phyloP scores from a whole-genome alignment of 1,140 invertebrate species.

The Drosophila athabasca region DNA sequence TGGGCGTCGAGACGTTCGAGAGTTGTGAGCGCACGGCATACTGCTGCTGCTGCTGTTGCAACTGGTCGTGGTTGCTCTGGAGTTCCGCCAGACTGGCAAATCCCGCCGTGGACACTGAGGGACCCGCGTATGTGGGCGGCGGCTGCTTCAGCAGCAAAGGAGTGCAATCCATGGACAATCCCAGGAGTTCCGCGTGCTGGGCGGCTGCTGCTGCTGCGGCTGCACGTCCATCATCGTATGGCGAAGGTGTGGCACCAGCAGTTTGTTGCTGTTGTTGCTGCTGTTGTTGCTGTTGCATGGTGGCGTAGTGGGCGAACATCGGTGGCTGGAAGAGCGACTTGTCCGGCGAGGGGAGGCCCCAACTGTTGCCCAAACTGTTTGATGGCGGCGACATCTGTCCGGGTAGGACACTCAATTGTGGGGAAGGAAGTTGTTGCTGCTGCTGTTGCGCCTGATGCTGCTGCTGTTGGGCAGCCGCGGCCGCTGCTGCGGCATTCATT shows the following conservation, averaged over 20 bases:
- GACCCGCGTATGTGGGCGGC: slow-evolving; percentile 84
- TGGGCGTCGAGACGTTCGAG: slow-evolving; percentile 69
- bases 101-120: slow-evolving; percentile 40
- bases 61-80: slow-evolving; percentile 71
- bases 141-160: slow-evolving; percentile 84
- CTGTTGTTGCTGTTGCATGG: slow-evolving; percentile 69
- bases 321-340: slow-evolving; percentile 86
- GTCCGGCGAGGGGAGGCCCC: slow-evolving; percentile 87
- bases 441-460: slow-evolving; percentile 65
- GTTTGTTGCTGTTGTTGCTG: slow-evolving; percentile 66
- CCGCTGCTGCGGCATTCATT: slow-evolving; percentile 64
- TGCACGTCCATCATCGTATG: slow-evolving; percentile 76
- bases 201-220: slow-evolving; percentile 56
- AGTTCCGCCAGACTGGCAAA: slow-evolving; percentile 73
- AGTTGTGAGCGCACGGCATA: slow-evolving; percentile 73
- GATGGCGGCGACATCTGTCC: slow-evolving; percentile 84
- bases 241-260: slow-evolving; percentile 68
- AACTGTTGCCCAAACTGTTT: slow-evolving; percentile 81
- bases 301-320: slow-evolving; percentile 84
- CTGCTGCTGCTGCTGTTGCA: slow-evolving; percentile 71
- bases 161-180: slow-evolving; percentile 86
- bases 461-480: slow-evolving; percentile 53
- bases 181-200: slow-evolving; percentile 86
- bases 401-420: slow-evolving; percentile 77
- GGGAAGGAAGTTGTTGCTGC: slow-evolving; percentile 72